Base-by-base conservation (phyloP, 2,113 vertebrate genomes). In the Heterocephalus glaber region DNA sequence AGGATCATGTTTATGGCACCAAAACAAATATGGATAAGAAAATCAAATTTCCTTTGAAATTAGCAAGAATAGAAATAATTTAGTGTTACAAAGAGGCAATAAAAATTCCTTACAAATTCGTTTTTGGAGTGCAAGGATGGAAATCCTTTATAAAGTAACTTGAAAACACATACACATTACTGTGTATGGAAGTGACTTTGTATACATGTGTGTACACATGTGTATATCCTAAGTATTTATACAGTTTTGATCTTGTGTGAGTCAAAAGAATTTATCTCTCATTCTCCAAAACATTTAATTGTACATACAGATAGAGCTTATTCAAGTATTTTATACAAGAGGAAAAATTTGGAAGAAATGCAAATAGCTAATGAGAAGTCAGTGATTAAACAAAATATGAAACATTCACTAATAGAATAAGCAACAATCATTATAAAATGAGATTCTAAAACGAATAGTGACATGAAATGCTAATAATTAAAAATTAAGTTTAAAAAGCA, bases 21-120 rank as follows among this genome's bases (percentile, higher is more conserved):
- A 61, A 66, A 80, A 85, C 16, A 89, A 77, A 82, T 61, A 68
- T n/a, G 52, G 19, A 86, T 81, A 54, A 72, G 68, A 61, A 28
- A 14, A 63, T 38, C 60, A 26, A 72, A 89, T 92, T 88, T 82
- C n/a, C 52, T 92, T 91, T 70, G 47, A 77, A 94, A 86, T 92
- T 77, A 58, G 8, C 22, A 83, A 77, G 47, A 38, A 20, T 35
- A 84, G 60, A 63, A 87, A 88, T 70, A 79, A 65, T 30, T 70
- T 41, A 38, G 8, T 66, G 33, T 33, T 66, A 4, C 1, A 52
- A 85, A 5, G 8, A 66, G 30, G 61, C 14, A 72, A 49, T 20
- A 74, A 35, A 58, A 72, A 54, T 54, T 11, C 35, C 11, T 84
- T 90, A 66, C 8, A 61, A 90, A 65, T 81, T 13, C 10, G 85